phyloP scores from a whole-genome alignment of 2,888 invertebrate genomes.

The Micoletzkya japonica region DNA sequence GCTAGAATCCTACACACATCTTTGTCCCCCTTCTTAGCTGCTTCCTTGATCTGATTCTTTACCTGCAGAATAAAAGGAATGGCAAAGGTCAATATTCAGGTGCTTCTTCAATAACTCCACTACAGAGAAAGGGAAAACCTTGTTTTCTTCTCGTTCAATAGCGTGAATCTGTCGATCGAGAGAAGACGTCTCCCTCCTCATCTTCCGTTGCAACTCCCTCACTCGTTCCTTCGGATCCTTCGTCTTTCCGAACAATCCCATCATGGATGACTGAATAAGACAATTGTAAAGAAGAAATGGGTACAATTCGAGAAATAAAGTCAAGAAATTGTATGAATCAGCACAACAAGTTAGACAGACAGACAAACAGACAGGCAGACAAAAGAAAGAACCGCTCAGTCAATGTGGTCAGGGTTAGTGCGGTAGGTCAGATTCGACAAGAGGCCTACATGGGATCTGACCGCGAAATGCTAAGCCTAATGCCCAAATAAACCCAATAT shows the following conservation, averaged over 20 bases:
- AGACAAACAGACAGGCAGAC: too few species aligned
- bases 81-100: too few species aligned
- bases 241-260: conserved; percentile 64
- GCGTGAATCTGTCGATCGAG: conserved; percentile 87
- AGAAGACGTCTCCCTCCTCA: conserved; percentile 75
- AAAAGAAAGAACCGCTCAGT: too few species aligned
- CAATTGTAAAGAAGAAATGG: neutral
- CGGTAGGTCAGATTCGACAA: too few species aligned
- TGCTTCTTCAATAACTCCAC: neutral
- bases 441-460: too few species aligned
- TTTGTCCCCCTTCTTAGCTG: conserved; percentile 89
- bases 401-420: too few species aligned
- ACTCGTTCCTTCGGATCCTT: conserved; percentile 70
- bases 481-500: too few species aligned
- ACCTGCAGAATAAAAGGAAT: conserved; percentile 66
- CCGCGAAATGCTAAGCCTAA: too few species aligned
- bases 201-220: conserved; percentile 91
- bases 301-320: too few species aligned
- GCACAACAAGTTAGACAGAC: too few species aligned
- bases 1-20: conserved; percentile 78
- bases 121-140: conserved; percentile 68
- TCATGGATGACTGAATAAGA: conserved; percentile 41
- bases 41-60: conserved; percentile 87
- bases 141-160: conserved; percentile 94
- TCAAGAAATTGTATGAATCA: too few species aligned